Evolutionary conservation across 1,140 invertebrate species (phyloP).

Genomic region (Drosophila malerkotliana): DNA sequence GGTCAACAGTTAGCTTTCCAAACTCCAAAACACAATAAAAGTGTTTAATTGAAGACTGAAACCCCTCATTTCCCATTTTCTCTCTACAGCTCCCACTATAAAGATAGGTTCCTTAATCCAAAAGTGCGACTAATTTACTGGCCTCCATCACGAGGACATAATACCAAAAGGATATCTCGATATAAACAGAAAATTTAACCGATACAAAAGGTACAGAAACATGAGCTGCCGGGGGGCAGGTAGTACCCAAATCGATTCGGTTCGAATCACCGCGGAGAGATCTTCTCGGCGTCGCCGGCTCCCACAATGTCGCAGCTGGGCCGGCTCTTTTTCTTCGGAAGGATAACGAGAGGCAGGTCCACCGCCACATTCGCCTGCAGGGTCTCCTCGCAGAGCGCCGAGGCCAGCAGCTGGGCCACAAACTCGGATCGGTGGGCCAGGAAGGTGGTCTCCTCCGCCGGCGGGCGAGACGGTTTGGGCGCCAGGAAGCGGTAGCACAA

Average conservation of each 20-base stretch:
- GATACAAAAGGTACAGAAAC: conserved; percentile 22
- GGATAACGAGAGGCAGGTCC: not conserved
- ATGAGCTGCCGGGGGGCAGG: not conserved
- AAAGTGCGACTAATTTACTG: conserved; percentile 28
- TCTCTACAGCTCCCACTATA: not conserved
- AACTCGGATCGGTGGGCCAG: conserved; percentile 58
- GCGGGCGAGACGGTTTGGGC: not conserved
- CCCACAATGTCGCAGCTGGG: conserved; percentile 39
- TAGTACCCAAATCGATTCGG: conserved; percentile 16
- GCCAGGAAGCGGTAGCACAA: conserved; percentile 57
- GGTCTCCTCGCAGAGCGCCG: conserved; percentile 58
- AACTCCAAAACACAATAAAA: too few species aligned
- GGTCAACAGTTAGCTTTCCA: too few species aligned
- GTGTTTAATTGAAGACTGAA: too few species aligned
- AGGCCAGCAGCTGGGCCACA: conserved; percentile 58
- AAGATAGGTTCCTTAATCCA: conserved; percentile 2
- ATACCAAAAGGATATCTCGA: conserved; percentile 1
- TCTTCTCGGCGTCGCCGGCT: conserved; percentile 58
- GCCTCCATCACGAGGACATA: not conserved
- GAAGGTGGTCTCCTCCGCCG: conserved; percentile 33
- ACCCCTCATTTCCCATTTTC: too few species aligned
- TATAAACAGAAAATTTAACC: conserved; percentile 32
- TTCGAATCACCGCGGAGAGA: conserved; percentile 14
- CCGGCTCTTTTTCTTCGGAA: conserved; percentile 16
- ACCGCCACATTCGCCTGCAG: conserved; percentile 2